Evolutionary conservation across 2,797 vertebrate species (phyloP).

Genomic region (Tympanoctomys barrerae): DNA sequence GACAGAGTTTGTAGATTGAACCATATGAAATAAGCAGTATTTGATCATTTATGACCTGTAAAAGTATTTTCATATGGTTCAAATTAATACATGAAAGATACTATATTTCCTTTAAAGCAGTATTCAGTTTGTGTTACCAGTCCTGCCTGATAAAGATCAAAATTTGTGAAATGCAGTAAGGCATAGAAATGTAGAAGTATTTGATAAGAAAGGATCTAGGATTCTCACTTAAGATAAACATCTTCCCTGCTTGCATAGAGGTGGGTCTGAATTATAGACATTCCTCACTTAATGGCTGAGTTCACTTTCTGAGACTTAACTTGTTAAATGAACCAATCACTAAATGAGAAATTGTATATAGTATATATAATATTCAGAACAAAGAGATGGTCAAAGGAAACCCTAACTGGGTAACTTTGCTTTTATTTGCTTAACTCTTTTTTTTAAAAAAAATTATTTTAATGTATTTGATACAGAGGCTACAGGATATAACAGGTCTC

Average conservation of each 20-base stretch:
- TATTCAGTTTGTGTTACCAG: not conserved
- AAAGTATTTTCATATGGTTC: not conserved
- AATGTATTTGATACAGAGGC: too few species aligned
- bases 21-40: not conserved
- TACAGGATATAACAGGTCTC: too few species aligned
- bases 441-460: too few species aligned
- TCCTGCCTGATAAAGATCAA: slow-evolving; percentile 20
- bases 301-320: not conserved
- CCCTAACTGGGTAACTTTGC: not conserved
- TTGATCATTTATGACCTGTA: not conserved
- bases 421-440: not conserved
- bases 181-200: not conserved
- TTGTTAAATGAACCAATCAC: not conserved
- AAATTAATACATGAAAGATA: not conserved
- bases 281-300: not conserved
- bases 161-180: not conserved
- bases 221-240: not conserved
- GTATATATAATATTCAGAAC: not conserved
- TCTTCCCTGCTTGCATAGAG: not conserved
- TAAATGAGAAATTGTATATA: not conserved
- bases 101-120: not conserved
- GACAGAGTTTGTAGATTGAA: not conserved
- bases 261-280: not conserved
- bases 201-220: not conserved
- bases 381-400: not conserved